Base-by-base conservation (phyloP, 35 echinoderm and acorn worm species). In the Anneissia japonica region DNA sequence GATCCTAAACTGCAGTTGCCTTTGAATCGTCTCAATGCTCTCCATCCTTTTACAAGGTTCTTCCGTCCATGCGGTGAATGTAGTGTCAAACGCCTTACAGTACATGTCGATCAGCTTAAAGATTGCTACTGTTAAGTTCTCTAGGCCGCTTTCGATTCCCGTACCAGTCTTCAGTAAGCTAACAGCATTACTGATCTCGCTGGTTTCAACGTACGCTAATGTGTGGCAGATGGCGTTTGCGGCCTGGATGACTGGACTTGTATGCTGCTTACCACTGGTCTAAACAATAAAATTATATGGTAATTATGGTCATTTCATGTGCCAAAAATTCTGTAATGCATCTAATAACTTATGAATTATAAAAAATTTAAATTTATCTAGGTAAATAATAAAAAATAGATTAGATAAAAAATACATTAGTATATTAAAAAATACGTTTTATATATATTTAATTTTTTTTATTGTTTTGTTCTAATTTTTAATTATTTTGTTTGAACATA, bases 81-180 rank as follows among this genome's bases (percentile, higher is more conserved):
- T 91, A 0, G 96, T 99, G 75, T 99, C 96, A 75, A 99, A 99
- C 0, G 96, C 92, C 37, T 93, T 86, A 45, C 96, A 99, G 81
- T 99, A 99, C 11, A 87, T 86, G 39, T 94, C 89, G 7, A 94
- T 87, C 19, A 99, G 75, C 28, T 89, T 85, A 17, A 94, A 78
- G 17, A 99, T 90, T 0, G 91, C 85, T 13, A 84, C 74, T 0
- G 89, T 94, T 38, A 94, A 45, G 12, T 31, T 36, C 38, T 90
- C 84, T 40, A 94, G 38, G 23, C 19, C 72, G 0, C 32, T 36
- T 34, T 74, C 73, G 13, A 84, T 75, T 33, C 36, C 39, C 26
- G 12, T 39, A 46, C 73, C 90, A 23, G 84, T 55, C 46, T 90
- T 86, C 7, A 97, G 84, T 26, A 83, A 51, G 4, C 51, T 84